These are phyloP conservation scores for Sebastes iracundus DNA, from an alignment of 2,797 vertebrate species.

Conservation along the genomic window DNA sequence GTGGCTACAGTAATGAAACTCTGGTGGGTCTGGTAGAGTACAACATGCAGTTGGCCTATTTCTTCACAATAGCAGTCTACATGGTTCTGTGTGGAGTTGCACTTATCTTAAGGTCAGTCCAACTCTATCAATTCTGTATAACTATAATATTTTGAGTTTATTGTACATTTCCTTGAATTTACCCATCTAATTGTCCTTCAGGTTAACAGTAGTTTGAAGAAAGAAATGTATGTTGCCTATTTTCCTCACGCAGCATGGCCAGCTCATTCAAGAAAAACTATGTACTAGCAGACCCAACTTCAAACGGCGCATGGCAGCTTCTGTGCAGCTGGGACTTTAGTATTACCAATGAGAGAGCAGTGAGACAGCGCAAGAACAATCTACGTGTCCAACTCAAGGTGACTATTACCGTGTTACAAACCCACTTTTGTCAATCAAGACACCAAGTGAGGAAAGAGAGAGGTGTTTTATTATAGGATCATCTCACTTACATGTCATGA, in stretches of 20 bases:
- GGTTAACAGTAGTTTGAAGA: neutral
- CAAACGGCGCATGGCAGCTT: conserved; percentile 86
- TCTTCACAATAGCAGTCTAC: conserved; percentile 90
- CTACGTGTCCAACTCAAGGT: conserved; percentile 93
- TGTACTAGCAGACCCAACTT: conserved; percentile 65
- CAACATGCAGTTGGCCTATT: conserved; percentile 93
- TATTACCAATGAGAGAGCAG: conserved; percentile 87
- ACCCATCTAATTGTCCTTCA: neutral
- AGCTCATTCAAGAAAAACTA: conserved; percentile 89
- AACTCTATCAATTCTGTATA: neutral
- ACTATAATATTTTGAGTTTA: neutral
- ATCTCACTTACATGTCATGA: neutral
- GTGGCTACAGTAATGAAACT: conserved; percentile 88
- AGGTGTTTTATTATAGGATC: neutral
- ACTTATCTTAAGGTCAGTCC: conserved; percentile 91
- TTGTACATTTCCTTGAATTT: neutral
- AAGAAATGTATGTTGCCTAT: neutral
- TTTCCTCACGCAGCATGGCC: conserved; percentile 84
- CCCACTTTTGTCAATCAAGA: neutral
- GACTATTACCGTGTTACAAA: neutral
- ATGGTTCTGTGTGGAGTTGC: conserved; percentile 89
- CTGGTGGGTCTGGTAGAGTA: conserved; percentile 73
- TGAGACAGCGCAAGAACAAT: conserved; percentile 90
- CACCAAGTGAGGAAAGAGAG: neutral
- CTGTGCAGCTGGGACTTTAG: conserved; percentile 95